A percentile compares a stretch with the other conserved stretches of the same genome.
phyloP scores from a whole-genome alignment of 2,888 invertebrate species.

The Campoplex nolae region DNA sequence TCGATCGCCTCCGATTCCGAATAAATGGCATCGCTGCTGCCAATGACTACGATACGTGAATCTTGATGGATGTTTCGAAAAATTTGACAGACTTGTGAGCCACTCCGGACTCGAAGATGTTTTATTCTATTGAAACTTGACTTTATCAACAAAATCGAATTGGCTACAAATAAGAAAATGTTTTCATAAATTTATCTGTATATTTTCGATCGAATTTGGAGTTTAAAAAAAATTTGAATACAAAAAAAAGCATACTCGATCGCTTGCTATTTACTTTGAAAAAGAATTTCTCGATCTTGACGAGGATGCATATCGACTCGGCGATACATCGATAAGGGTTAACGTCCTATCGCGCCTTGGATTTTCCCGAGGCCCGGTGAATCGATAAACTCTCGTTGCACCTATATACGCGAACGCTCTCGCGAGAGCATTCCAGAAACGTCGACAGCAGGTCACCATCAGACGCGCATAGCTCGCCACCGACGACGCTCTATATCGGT shows the following conservation, averaged over 20 bases:
- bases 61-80: neutral
- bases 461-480: conserved; percentile 3
- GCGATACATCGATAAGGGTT: conserved; percentile 54
- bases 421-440: conserved; percentile 54
- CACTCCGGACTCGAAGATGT: neutral
- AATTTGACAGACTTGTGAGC: neutral
- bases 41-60: too few relatives aligned
- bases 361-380: conserved; percentile 39
- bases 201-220: too few relatives aligned
- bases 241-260: neutral
- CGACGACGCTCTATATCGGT: neutral
- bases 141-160: neutral
- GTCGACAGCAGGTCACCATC: conserved; percentile 32
- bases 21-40: neutral
- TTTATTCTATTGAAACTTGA: neutral
- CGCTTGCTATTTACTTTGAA: neutral
- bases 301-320: neutral
- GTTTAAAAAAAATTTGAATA: too few relatives aligned
- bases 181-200: neutral
- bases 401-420: conserved; percentile 17
- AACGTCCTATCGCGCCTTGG: conserved; percentile 60
- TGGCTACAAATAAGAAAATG: neutral
- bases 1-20: neutral
- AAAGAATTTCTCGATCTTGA: neutral
- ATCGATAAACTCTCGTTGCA: conserved; percentile 57